These are phyloP conservation scores for Synanthedon myopaeformis DNA, from an alignment of 2,888 invertebrate genomes.

Conservation along the genomic window DNA sequence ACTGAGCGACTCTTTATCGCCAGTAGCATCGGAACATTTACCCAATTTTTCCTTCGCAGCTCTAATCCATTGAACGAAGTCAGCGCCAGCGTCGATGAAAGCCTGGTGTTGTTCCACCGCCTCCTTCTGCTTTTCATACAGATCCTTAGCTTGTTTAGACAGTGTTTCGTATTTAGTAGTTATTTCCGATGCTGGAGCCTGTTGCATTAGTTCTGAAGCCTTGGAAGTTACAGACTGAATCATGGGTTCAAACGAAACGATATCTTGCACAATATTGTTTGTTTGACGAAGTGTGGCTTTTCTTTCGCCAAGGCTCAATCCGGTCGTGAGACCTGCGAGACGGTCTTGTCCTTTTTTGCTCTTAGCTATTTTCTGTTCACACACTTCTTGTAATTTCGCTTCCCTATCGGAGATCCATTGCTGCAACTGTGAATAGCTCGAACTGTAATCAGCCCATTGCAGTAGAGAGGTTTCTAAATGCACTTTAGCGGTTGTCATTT, in stretches of 20 bases:
- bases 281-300: conserved; percentile 91
- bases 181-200: conserved; percentile 91
- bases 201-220: conserved; percentile 91
- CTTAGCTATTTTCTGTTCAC: conserved; percentile 85
- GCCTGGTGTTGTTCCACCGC: conserved; percentile 92
- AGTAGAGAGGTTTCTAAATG: conserved; percentile 89
- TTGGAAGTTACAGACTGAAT: conserved; percentile 95
- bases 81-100: conserved; percentile 91
- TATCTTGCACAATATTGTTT: conserved; percentile 95
- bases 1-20: conserved; percentile 89
- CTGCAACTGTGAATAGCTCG: conserved; percentile 90
- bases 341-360: conserved; percentile 80
- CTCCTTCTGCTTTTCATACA: conserved; percentile 89
- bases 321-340: conserved; percentile 77
- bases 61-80: conserved; percentile 92
- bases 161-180: conserved; percentile 90
- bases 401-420: conserved; percentile 96
- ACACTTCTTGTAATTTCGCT: conserved; percentile 90
- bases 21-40: conserved; percentile 93
- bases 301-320: conserved; percentile 83
- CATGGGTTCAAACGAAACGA: conserved; percentile 96
- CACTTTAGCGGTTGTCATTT: conserved; percentile 91
- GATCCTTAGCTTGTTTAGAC: conserved; percentile 89
- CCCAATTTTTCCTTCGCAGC: conserved; percentile 90
- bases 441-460: conserved; percentile 97